Conservation (phyloP, 2,797 vertebrate genomes). For the Menidia menidia region DNA sequence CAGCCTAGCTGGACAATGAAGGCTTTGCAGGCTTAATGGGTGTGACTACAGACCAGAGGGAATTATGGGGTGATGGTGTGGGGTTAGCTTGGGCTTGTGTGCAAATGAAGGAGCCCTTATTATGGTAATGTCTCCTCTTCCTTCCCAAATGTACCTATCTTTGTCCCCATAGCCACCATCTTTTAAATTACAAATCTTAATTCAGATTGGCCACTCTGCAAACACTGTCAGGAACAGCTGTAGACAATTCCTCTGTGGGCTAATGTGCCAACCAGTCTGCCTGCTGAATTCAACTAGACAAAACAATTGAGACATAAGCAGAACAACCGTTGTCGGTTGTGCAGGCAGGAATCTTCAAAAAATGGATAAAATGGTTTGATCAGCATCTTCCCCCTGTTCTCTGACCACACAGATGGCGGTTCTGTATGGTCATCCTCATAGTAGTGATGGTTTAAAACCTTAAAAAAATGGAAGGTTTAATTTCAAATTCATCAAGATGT, state of each 20-base stretch:
- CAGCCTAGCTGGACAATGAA: conserved; percentile 78
- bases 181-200: conserved; percentile 85
- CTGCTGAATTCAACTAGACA: conserved; percentile 25
- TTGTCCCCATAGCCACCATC: conserved; percentile 73
- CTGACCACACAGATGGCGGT: neutral
- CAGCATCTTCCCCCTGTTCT: neutral
- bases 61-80: conserved; percentile 43
- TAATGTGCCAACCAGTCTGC: conserved; percentile 22
- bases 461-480: conserved; percentile 20
- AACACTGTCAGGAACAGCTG: conserved; percentile 54
- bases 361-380: conserved; percentile 1
- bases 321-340: conserved; percentile 2
- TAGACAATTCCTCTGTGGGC: conserved; percentile 40
- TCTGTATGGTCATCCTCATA: neutral
- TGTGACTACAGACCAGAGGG: conserved; percentile 73
- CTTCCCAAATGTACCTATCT: conserved; percentile 74
- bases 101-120: conserved; percentile 86
- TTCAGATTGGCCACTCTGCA: conserved; percentile 52
- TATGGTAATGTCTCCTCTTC: conserved; percentile 80
- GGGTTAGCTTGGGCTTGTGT: conserved; percentile 78
- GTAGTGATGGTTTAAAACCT: neutral
- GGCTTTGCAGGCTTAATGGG: conserved; percentile 80
- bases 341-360: neutral
- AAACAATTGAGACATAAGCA: conserved; percentile 8
- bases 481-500: conserved; percentile 18